Evolutionary conservation across 1,140 invertebrate species (phyloP).

Genomic region (Trypoxylus dichotomus): DNA sequence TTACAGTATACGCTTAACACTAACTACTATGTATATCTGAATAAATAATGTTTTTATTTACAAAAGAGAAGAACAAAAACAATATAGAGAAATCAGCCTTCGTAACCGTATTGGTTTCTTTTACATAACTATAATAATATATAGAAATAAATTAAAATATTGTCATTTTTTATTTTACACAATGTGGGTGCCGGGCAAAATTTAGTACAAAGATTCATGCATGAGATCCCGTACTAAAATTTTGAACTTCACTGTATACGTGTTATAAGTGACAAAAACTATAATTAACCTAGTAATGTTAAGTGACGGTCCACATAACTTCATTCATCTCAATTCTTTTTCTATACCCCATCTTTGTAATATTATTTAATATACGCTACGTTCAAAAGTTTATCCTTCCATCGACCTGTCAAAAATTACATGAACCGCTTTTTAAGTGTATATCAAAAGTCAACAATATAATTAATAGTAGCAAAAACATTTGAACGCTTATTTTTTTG

Average conservation of each 20-base stretch:
- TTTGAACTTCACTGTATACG: not conserved
- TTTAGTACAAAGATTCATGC: not conserved
- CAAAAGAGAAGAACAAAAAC: not conserved
- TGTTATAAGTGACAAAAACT: not conserved
- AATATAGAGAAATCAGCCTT: slow-evolving; percentile 12
- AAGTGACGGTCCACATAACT: not conserved
- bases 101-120: not conserved
- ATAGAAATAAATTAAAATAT: slow-evolving; percentile 24
- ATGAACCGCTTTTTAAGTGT: not conserved
- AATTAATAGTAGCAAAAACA: not conserved
- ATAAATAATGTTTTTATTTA: slow-evolving; percentile 21
- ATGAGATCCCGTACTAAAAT: not conserved
- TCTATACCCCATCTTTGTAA: too few species aligned
- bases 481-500: not conserved
- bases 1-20: not conserved
- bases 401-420: too few species aligned
- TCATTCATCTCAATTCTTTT: not conserved
- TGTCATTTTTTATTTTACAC: slow-evolving; percentile 12
- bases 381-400: too few species aligned
- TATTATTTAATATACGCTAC: too few species aligned
- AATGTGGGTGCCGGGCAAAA: not conserved
- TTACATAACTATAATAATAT: not conserved
- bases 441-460: not conserved
- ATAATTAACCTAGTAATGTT: not conserved
- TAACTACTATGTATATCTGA: slow-evolving; percentile 10